These are phyloP conservation scores for Acanthacorydalis orientalis DNA, from an alignment of 2,888 invertebrate genomes.

Conservation along the genomic window DNA sequence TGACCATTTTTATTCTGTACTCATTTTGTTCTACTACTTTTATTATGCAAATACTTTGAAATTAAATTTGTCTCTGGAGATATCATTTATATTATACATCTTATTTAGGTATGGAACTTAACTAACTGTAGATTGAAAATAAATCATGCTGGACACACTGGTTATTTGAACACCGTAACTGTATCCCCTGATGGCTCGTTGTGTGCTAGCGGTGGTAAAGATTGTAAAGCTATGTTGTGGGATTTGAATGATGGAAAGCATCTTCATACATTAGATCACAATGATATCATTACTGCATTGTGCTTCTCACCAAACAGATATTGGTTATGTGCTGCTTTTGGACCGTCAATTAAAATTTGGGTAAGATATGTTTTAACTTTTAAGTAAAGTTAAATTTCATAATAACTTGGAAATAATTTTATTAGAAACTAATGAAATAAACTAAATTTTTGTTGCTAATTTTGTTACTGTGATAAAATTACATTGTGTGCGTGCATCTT, in stretches of 20 bases:
- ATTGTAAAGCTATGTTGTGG: slow-evolving; percentile 99
- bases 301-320: slow-evolving; percentile 99
- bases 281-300: slow-evolving; percentile 93
- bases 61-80: no score
- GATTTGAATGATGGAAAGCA: slow-evolving; percentile 99
- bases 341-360: slow-evolving; percentile 98
- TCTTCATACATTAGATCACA: slow-evolving; percentile 95
- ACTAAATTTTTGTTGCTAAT: no score
- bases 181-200: slow-evolving; percentile 98
- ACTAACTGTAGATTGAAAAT: slow-evolving; percentile 97
- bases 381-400: no score
- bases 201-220: slow-evolving; percentile 99
- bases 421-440: no score
- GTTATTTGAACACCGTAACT: slow-evolving; percentile 95
- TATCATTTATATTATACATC: background rate
- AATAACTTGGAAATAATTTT: no score
- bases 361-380: no score
- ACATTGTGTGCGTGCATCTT: no score
- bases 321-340: slow-evolving; percentile 98
- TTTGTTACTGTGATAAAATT: no score
- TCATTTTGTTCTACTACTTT: no score
- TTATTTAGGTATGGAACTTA: slow-evolving; percentile 80
- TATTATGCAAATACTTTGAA: no score
- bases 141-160: slow-evolving; percentile 93
- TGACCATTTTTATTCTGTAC: no score